Base-by-base conservation (phyloP, 2,113 vertebrate genomes). In the Cebus imitator region DNA sequence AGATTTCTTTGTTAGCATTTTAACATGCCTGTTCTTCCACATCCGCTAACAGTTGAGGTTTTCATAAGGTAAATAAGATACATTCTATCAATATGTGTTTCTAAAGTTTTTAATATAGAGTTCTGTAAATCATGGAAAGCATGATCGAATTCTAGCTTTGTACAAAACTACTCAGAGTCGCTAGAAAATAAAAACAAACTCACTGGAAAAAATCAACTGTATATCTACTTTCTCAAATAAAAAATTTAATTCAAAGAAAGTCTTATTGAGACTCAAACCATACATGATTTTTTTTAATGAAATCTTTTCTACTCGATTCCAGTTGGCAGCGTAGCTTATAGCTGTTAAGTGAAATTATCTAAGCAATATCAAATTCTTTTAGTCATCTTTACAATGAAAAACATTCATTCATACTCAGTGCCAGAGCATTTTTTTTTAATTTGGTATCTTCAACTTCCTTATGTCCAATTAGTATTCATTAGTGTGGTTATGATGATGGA, bases 1-100 rank as follows among this genome's bases (percentile, higher is more conserved):
- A 98, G 97, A 72, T 32, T 91, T 94, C 48, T 97, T 97, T 98
- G 97, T 98, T 98, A 92, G 96, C 3, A 79, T 97, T 98, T 98
- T 95, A 96, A 85, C 95, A 92, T 98, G 90, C 83, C 23, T 92
- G 40, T 90, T 96, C 87, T 97, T 98, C 30, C 87, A 3, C 37
- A 97, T 90, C 61, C 76, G 92, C 50, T 79, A 89, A 18, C 20
- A 40, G 78, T 72, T 66, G 48, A 96, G 87, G 12, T 88, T 97
- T 96, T 96, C 48, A 90, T 52, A 80, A 96, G 94, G 95, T 89
- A 95, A 98, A 75, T 80, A 57, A 89, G 6, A 87, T 89, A 87
- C 7, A 48, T 50, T 84, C 57, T 92, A 83, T 87, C 48, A 55
- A 50, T 94, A 95, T 95, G 55, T 40, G 61, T 8, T 3, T 86